phyloP scores from a whole-genome alignment of 2,888 invertebrate genomes.

The Ashinkailepas kermadecensis region DNA sequence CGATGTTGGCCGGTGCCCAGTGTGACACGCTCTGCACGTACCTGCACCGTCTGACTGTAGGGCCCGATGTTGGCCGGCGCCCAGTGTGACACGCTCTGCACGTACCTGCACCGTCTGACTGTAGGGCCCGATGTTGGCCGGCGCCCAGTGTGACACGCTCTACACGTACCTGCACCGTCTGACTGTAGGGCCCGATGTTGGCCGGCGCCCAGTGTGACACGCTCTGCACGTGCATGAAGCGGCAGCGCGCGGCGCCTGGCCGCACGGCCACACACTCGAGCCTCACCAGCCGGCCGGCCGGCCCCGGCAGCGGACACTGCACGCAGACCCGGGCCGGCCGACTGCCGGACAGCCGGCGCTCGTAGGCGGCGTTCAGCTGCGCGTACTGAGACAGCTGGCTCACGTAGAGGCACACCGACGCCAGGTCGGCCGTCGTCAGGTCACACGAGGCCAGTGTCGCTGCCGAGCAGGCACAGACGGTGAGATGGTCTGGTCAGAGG shows the following conservation, averaged over 20 bases:
- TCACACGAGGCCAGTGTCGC: background rate
- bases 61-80: too few relatives aligned
- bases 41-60: too few relatives aligned
- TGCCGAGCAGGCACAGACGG: background rate
- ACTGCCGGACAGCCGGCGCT: conserved; percentile 64
- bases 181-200: conserved; percentile 93
- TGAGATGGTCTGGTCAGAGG: too few relatives aligned
- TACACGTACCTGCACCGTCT: conserved; percentile 65
- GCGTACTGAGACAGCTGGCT: conserved; percentile 72
- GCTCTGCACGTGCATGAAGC: conserved; percentile 80
- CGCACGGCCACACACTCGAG: background rate
- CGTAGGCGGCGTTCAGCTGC: conserved; percentile 67
- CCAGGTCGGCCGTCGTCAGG: conserved; percentile 54
- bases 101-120: too few relatives aligned
- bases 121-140: too few relatives aligned
- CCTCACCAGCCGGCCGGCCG: conserved; percentile 47
- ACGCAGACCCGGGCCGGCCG: conserved; percentile 76
- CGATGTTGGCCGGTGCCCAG: too few relatives aligned
- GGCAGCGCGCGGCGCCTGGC: conserved; percentile 23
- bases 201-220: conserved; percentile 98
- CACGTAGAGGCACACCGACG: conserved; percentile 75
- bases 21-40: too few relatives aligned
- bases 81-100: too few relatives aligned
- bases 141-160: too few relatives aligned
- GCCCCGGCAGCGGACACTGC: conserved; percentile 64